Percentiles rank a stretch among this genome's conserved stretches.
These are phyloP conservation scores for Argynnis bischoffii DNA, from an alignment of 2,888 invertebrate genomes.

Conservation along the genomic window DNA sequence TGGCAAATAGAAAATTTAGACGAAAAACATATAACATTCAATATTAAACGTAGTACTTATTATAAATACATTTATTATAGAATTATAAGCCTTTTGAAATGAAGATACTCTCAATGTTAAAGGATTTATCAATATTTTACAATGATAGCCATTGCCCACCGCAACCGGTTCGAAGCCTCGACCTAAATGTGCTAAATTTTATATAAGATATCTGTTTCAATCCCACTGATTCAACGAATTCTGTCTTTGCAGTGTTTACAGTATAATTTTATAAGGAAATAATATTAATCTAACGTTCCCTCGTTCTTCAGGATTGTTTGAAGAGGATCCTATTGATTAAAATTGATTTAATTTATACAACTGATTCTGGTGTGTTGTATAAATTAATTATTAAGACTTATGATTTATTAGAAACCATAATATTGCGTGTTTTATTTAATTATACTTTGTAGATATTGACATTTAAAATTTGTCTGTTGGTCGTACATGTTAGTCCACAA, in stretches of 20 bases:
- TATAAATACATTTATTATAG: no score
- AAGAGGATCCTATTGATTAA: conserved; percentile 12
- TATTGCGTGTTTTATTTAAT: not conserved
- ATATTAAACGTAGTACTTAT: no score
- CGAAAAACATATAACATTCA: no score
- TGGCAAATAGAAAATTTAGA: no score
- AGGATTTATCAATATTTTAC: no score
- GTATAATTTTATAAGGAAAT: conserved; percentile 26
- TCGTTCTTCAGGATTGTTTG: conserved; percentile 9
- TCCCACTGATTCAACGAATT: conserved; percentile 5
- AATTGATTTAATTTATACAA: conserved; percentile 7
- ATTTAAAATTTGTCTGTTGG: no score
- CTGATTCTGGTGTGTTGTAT: not conserved
- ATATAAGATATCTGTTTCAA: not conserved
- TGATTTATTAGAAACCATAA: not conserved
- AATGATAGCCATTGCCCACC: no score
- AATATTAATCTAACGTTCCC: conserved; percentile 22
- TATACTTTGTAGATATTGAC: no score
- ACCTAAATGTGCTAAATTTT: not conserved
- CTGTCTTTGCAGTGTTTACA: conserved; percentile 19
- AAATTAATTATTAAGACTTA: not conserved
- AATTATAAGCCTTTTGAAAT: no score
- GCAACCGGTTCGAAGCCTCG: no score
- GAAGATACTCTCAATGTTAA: no score
- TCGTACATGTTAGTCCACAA: no score